A percentile compares a stretch with the other conserved stretches of the same genome.
Conservation (phyloP, 35 echinoderm and acorn worm species). For the Patiria miniata region DNA sequence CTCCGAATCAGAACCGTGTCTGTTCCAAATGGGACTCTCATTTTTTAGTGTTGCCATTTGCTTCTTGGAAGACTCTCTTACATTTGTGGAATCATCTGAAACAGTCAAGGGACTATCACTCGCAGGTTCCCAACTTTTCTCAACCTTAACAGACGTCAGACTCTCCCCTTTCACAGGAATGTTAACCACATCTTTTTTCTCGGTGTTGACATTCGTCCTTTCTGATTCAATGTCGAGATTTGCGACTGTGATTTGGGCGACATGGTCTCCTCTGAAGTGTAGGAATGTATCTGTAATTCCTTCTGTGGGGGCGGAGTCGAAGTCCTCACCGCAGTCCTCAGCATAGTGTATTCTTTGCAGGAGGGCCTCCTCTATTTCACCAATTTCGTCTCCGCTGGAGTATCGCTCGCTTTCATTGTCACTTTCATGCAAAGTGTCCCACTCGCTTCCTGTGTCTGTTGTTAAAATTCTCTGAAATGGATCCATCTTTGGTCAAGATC, state of each 20-base stretch:
- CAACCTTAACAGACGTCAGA: too few relatives aligned
- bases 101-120: too few relatives aligned
- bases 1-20: neutral
- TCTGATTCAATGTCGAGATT: neutral
- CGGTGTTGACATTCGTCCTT: neutral
- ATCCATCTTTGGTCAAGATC: neutral
- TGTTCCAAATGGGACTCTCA: too few relatives aligned
- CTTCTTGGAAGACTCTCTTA: too few relatives aligned
- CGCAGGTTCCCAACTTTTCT: too few relatives aligned
- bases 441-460: neutral
- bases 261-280: neutral
- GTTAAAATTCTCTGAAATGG: neutral
- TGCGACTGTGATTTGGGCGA: neutral
- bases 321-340: neutral
- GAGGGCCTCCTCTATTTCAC: slow-evolving; percentile 17
- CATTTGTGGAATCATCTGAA: too few relatives aligned
- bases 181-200: too few relatives aligned
- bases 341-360: neutral
- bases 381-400: neutral
- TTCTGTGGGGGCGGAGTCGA: neutral
- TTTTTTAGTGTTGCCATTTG: too few relatives aligned
- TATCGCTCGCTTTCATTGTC: neutral
- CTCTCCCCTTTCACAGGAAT: too few relatives aligned
- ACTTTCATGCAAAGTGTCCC: neutral
- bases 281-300: neutral